A percentile compares a stretch with the other conserved stretches of the same genome.
phyloP scores from a whole-genome alignment of 2,888 invertebrate genomes.

The Smittia aterrima region DNA sequence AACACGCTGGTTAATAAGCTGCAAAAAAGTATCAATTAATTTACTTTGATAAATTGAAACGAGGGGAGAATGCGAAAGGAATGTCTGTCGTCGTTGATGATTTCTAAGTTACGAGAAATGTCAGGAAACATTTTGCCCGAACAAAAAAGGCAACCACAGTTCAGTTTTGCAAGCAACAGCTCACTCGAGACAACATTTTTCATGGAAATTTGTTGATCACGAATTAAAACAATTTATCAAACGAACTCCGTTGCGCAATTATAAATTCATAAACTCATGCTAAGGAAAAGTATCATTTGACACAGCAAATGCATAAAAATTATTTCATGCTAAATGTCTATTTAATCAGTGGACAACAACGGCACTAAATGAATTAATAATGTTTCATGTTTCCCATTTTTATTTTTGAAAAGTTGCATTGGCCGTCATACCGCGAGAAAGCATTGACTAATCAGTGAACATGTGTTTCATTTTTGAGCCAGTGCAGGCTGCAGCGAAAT shows the following conservation, averaged over 20 bases:
- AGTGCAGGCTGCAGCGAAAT: too few species aligned
- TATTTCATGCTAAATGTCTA: constrained; percentile 40
- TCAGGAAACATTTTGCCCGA: too few species aligned
- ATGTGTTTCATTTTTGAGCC: constrained; percentile 37
- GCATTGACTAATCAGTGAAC: constrained; percentile 32
- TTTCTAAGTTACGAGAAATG: too few species aligned
- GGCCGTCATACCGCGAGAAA: neutral
- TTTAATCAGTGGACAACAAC: constrained; percentile 26
- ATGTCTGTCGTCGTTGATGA: too few species aligned
- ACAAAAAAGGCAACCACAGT: too few species aligned
- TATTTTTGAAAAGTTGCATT: too few species aligned
- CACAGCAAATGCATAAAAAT: constrained; percentile 35
- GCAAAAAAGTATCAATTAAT: too few species aligned
- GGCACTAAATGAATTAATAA: constrained; percentile 35
- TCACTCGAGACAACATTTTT: too few species aligned
- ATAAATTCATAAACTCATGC: constrained; percentile 26
- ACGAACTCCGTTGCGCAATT: constrained; percentile 14
- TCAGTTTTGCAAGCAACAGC: too few species aligned
- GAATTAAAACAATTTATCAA: constrained; percentile 30
- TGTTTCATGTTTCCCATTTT: neutral
- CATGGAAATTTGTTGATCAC: too few species aligned
- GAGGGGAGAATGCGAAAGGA: neutral
- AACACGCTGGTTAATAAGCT: too few species aligned
- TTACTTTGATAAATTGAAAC: neutral
- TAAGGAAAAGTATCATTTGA: constrained; percentile 6